Evolutionary conservation across 2,888 invertebrate genomes (phyloP), one percentile per base, ranked within the genome.

Genomic region (Trimorus sp.): DNA sequence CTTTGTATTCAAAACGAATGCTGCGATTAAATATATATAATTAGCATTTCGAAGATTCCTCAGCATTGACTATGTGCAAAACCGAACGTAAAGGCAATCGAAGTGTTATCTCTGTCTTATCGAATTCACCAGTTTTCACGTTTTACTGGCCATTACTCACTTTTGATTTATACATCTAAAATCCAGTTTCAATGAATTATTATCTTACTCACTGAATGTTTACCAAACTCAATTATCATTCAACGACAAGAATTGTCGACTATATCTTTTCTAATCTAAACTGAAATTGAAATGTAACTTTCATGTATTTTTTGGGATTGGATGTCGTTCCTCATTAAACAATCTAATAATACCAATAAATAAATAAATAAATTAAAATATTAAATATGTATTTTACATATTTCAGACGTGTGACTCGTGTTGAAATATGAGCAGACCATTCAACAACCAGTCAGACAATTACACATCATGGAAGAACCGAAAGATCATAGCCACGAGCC

Each of bases 401-500:
- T 37, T 42, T 38, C 16, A 71, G 62, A 15, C 14, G 36, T 53
- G 12, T 11, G n/a, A 53, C 62, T 66, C 14, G 59, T 51, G 49
- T 49, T 62, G 45, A 71, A 83, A 79, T n/a, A 85, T 85, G 84
- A 83, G 59, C 53, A 68, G 71, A 26, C 48, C 62, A 4, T 26
- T 26, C 45, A 51, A 42, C 14, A 59, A 51, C 40, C 78, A 71
- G 54, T 45, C 36, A 11, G 73, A 82, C 9, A 79, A 80, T 63
- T 63, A 82, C 58, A 65, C 66, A 58, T 0, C 69, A 80, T 85
- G 85, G 86, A 82, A 63, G 53, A 85, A 82, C 58, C 62, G 70
- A 36, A 85, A 83, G 68, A 78, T 70, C 7, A 83, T 86, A 49
- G 73, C 86, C 6, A 86, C 81, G 45, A 87, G 86, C 71, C 88